phyloP scores from a whole-genome alignment of 2,113 vertebrate species.

The Nothobranchius kuhntae region DNA sequence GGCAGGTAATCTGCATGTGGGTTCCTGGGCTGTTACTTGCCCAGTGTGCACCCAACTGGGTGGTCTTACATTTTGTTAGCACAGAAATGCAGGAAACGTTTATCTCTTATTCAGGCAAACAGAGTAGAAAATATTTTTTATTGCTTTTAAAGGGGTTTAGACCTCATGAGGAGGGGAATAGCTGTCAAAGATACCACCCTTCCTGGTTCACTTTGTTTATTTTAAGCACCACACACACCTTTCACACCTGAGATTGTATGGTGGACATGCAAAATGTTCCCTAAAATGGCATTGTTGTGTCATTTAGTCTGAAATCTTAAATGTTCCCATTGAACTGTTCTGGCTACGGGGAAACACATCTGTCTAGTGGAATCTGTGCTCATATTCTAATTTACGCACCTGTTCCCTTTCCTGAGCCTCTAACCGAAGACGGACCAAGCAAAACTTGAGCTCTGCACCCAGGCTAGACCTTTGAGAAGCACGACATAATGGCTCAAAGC shows the following conservation, averaged over 20 bases:
- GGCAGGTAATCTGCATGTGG: slow-evolving; percentile 81
- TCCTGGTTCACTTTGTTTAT: slow-evolving; percentile 31
- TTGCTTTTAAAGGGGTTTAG: slow-evolving; percentile 66
- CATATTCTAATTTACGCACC: too few relatives aligned
- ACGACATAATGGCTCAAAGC: too few relatives aligned
- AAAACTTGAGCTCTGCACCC: too few relatives aligned
- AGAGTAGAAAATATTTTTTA: slow-evolving; percentile 66
- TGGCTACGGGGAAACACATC: too few relatives aligned
- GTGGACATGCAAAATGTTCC: slow-evolving; percentile 13
- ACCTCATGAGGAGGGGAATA: slow-evolving; percentile 35
- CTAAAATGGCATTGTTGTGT: slow-evolving; percentile 1
- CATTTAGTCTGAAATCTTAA: slow-evolving; percentile 4
- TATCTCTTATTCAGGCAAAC: slow-evolving; percentile 69
- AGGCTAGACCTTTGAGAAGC: too few relatives aligned
- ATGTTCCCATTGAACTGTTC: slow-evolving; percentile 6
- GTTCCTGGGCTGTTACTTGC: slow-evolving; percentile 42
- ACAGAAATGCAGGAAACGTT: slow-evolving; percentile 52
- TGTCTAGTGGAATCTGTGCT: too few relatives aligned
- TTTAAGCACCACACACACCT: slow-evolving; percentile 3
- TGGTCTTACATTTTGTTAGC: slow-evolving; percentile 69
- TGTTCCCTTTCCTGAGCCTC: too few relatives aligned
- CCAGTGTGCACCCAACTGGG: slow-evolving; percentile 59
- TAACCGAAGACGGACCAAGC: too few relatives aligned
- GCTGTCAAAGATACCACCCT: slow-evolving; percentile 33
- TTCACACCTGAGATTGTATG: slow-evolving; percentile 4